Conservation (phyloP, 2,797 vertebrate species). For the Morus bassanus region DNA sequence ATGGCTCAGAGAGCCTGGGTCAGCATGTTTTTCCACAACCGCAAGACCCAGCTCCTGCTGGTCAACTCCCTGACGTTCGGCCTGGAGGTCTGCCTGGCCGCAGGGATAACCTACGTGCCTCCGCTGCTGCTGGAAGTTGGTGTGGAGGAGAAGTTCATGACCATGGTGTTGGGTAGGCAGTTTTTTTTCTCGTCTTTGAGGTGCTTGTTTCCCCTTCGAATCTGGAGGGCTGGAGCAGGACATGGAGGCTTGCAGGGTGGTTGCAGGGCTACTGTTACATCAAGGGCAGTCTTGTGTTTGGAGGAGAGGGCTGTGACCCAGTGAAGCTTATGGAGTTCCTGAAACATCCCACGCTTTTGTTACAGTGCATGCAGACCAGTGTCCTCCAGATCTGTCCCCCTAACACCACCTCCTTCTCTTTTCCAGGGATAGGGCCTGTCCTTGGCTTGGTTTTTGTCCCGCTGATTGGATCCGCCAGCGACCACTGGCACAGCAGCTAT, state of each 20-base stretch:
- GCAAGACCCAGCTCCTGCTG: conserved; percentile 78
- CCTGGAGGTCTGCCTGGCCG: conserved; percentile 86
- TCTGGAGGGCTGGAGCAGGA: background rate
- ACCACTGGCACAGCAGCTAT: conserved; percentile 82
- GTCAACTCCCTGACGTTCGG: conserved; percentile 85
- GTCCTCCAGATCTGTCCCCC: background rate
- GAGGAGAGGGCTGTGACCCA: background rate
- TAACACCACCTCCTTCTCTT: background rate
- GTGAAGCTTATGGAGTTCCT: background rate
- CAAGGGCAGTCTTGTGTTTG: background rate
- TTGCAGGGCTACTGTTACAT: background rate
- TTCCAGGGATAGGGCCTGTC: conserved; percentile 82
- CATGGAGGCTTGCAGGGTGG: background rate
- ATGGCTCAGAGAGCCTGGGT: conserved; percentile 44
- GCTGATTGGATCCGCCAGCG: conserved; percentile 82
- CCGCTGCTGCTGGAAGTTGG: conserved; percentile 86
- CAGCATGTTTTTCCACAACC: conserved; percentile 63
- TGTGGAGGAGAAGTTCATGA: conserved; percentile 88
- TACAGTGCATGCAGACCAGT: background rate
- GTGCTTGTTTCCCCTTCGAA: background rate
- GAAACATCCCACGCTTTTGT: background rate
- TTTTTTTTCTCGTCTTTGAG: background rate
- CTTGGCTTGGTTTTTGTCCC: conserved; percentile 83
- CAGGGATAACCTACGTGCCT: conserved; percentile 83
- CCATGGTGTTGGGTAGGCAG: conserved; percentile 87